Evolutionary conservation across 2,888 invertebrate genomes (phyloP).

Genomic region (Adelphocoris suturalis): DNA sequence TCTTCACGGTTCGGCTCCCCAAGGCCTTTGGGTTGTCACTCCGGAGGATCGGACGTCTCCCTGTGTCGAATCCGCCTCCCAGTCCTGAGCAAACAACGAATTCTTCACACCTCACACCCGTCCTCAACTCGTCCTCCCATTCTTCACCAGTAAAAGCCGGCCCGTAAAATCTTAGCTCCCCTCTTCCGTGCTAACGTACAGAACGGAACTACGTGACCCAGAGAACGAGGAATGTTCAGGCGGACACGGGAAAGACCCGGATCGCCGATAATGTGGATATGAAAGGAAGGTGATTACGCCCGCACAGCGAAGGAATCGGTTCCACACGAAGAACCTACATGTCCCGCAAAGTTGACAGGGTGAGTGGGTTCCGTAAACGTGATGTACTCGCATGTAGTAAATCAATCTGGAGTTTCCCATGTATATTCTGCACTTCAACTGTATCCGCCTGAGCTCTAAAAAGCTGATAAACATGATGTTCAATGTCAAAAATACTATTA

Average conservation of each 20-base stretch:
- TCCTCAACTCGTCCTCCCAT: background rate
- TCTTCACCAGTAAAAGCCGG: conserved; percentile 5
- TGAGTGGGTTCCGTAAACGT: conserved; percentile 33
- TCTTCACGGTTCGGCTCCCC: conserved; percentile 45
- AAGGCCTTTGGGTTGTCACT: conserved; percentile 53
- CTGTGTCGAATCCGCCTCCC: background rate
- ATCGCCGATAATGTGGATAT: conserved; percentile 36
- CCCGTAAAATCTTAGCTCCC: background rate
- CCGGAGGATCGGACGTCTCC: background rate
- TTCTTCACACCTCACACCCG: conserved; percentile 51
- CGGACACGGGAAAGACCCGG: conserved; percentile 36
- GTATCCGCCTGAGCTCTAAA: too few relatives aligned
- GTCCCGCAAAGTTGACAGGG: conserved; percentile 14
- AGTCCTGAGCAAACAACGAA: conserved; percentile 57
- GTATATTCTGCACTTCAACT: too few relatives aligned
- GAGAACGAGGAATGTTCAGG: conserved; percentile 31
- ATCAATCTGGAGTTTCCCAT: background rate
- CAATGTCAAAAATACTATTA: too few relatives aligned
- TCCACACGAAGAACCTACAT: background rate
- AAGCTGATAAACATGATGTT: too few relatives aligned
- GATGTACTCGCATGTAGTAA: background rate
- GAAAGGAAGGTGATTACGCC: conserved; percentile 36
- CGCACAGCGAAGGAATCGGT: conserved; percentile 1
- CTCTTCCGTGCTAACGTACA: background rate
- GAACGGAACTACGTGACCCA: conserved; percentile 42